phyloP scores from a whole-genome alignment of 2,113 vertebrate genomes.

The Lagopus leucura region DNA sequence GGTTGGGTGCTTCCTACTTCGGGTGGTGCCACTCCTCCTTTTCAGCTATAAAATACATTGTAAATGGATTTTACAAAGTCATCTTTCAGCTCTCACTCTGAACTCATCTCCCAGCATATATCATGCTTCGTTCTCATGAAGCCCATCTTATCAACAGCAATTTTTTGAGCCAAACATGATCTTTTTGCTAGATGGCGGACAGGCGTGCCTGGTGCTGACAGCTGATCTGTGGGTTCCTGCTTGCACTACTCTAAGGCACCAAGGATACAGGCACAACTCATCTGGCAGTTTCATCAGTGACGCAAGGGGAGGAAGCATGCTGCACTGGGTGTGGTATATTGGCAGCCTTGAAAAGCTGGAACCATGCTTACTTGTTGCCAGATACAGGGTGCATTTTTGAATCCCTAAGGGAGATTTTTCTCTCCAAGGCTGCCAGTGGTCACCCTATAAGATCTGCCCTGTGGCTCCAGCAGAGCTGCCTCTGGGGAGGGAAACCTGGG shows the following conservation, averaged over 20 bases:
- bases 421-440: neutral
- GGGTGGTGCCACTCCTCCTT: neutral
- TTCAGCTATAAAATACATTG: neutral
- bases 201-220: neutral
- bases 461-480: neutral
- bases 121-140: neutral
- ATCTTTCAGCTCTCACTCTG: accelerated
- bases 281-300: neutral
- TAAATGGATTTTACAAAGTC: neutral
- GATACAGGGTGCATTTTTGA: neutral
- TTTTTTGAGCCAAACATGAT: neutral
- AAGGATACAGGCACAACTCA: neutral
- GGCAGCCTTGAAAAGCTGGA: neutral
- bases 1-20: neutral
- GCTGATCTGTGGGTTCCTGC: neutral
- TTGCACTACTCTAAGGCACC: conserved; percentile 20
- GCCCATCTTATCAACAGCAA: neutral
- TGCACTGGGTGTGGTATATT: conserved; percentile 23
- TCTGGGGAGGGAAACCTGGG: neutral
- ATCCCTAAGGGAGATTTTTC: neutral
- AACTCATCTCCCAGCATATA: neutral
- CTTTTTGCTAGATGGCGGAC: neutral
- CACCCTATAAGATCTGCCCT: neutral
- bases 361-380: conserved; percentile 18
- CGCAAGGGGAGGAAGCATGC: conserved; percentile 7